Base-by-base conservation (phyloP, 2,888 invertebrate genomes). In the Drosophila pseudotalamancana region DNA sequence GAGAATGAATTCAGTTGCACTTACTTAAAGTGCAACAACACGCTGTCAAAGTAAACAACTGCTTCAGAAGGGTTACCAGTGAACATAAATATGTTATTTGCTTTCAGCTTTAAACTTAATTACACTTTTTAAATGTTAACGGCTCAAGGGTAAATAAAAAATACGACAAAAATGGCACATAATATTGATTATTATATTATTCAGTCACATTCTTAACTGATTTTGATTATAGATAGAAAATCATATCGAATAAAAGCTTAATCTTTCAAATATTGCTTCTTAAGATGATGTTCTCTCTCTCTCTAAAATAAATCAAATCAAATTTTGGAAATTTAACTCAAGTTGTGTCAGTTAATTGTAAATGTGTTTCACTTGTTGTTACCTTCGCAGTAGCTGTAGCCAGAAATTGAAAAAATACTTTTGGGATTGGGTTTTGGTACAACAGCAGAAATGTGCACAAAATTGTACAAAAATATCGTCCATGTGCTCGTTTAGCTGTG, bases 1-100 rank as follows among this genome's bases (percentile, higher is more conserved):
- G 31, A 25, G 34, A 51, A 66, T 66, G 34, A 32, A 50, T 62
- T 62, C 43, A 34, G 49, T 23, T 62, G 42, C 62, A 50, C 31
- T 43, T 43, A 43, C 50, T 62, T 50, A 21, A 50, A 62, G 43
- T 62, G 31, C 61, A 32, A 21, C 39, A 43, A 29, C 18, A 40
- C 39, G 29, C 43, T 21, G 27, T 8, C 62, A 48, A 34, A 35
- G 29, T 25, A 32, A 45, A 4, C 40, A 61, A 19, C 34, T 21
- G 32, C 6, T 32, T 29, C 11, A n/a, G 4, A 39, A 31, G 19
- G 9, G 12, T 1, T 25, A 46, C 32, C 23, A 11, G n/a, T 16
- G 6, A 16, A 9, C 27, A 3, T 39, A 27, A 19, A 19, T 35
- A 45, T 25, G n/a, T 39, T 39, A 23, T 48, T 35, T 48, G 48